phyloP scores from a whole-genome alignment of 2,113 vertebrate genomes.

The Ceratotherium simum region DNA sequence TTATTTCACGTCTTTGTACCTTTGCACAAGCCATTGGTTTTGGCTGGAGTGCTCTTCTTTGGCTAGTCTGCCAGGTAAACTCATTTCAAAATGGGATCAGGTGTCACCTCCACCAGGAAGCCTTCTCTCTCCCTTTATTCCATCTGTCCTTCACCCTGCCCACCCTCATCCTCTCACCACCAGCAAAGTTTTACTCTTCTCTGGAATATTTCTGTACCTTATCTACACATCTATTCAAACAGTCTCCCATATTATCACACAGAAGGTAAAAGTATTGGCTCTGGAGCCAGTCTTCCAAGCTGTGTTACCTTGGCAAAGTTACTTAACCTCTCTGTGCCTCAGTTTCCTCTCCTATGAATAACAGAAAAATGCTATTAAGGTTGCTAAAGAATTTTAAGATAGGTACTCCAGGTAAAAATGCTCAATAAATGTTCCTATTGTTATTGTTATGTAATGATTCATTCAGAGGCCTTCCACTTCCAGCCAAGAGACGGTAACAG shows the following conservation, averaged over 20 bases:
- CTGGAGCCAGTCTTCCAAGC: not conserved
- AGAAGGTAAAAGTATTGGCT: not conserved
- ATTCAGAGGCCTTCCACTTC: not conserved
- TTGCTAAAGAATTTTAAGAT: not conserved
- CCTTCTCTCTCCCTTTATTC: not conserved
- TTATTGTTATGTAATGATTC: not conserved
- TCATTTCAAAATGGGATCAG: not conserved
- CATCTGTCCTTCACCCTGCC: not conserved
- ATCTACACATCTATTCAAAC: not conserved
- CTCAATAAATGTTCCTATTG: not conserved
- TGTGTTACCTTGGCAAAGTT: not conserved
- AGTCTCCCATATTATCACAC: not conserved
- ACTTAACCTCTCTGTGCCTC: not conserved
- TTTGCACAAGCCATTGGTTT: not conserved
- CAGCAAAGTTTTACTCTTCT: not conserved
- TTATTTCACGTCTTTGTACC: not conserved
- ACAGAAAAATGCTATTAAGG: not conserved
- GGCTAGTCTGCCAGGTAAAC: not conserved
- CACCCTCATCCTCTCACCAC: too few species aligned
- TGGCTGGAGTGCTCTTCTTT: not conserved
- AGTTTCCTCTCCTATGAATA: not conserved
- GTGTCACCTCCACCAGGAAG: not conserved
- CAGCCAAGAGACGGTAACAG: not conserved
- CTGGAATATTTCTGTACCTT: not conserved
- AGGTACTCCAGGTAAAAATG: not conserved